phyloP scores from a whole-genome alignment of 2,888 invertebrate genomes.

The Pasiphila rectangulata region DNA sequence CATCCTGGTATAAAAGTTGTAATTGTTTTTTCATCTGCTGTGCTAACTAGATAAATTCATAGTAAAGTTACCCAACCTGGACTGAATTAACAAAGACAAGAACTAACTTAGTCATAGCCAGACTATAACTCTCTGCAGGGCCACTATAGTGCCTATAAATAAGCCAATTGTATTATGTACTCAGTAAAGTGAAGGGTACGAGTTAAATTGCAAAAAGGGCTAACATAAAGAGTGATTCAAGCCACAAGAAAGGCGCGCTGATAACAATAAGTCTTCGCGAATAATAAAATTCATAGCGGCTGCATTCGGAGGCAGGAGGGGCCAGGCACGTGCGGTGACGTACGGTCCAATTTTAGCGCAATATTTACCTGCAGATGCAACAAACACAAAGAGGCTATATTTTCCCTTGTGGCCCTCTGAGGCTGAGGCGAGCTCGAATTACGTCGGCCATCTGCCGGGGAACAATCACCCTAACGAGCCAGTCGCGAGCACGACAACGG shows the following conservation, averaged over 20 bases:
- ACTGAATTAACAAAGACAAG: not conserved
- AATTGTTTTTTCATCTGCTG: too few species aligned
- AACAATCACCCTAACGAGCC: slow-evolving; percentile 79
- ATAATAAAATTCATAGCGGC: slow-evolving; percentile 68
- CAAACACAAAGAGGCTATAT: slow-evolving; percentile 77
- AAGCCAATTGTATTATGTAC: too few species aligned
- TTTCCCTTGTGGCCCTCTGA: slow-evolving; percentile 44
- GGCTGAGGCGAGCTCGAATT: slow-evolving; percentile 62
- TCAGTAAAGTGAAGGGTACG: too few species aligned
- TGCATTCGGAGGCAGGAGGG: slow-evolving; percentile 64
- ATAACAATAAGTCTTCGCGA: slow-evolving; percentile 73
- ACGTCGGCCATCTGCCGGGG: slow-evolving; percentile 73
- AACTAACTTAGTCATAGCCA: not conserved
- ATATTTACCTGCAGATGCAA: slow-evolving; percentile 81
- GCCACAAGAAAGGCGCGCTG: slow-evolving; percentile 52
- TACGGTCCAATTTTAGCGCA: slow-evolving; percentile 66
- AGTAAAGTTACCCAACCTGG: not conserved
- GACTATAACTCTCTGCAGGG: not conserved
- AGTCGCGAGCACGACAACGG: slow-evolving; percentile 64
- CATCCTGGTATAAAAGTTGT: too few species aligned
- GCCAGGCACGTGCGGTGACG: slow-evolving; percentile 60
- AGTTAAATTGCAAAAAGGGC: too few species aligned
- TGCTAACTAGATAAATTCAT: too few species aligned
- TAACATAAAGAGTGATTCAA: slow-evolving; percentile 12
- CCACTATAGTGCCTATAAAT: not conserved